Percentiles rank a stretch among this genome's conserved stretches.
Evolutionary conservation across 2,113 vertebrate genomes (phyloP).

Genomic region (Vulpes ferrilata): DNA sequence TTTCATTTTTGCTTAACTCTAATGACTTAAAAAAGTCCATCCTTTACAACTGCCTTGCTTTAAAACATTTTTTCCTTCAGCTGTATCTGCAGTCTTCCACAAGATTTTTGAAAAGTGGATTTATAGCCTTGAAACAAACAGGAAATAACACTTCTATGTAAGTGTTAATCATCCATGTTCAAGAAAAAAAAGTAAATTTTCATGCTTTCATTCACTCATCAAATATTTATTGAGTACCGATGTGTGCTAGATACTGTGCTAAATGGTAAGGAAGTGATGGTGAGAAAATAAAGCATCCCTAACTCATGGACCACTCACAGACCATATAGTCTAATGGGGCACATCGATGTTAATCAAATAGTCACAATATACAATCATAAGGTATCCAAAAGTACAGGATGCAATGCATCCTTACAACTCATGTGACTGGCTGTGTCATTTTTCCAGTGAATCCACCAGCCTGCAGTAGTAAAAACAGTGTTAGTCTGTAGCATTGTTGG

Average conservation of each 20-base stretch:
- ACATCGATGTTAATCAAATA: not conserved
- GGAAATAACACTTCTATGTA: constrained; percentile 19
- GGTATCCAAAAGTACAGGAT: not conserved
- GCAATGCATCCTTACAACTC: not conserved
- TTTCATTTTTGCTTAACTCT: not conserved
- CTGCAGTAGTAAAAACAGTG: not conserved
- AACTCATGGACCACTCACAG: not conserved
- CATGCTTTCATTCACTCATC: not conserved
- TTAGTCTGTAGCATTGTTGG: not conserved
- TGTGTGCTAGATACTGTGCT: not conserved
- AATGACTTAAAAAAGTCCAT: not conserved
- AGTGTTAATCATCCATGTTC: not conserved
- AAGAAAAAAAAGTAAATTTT: constrained; percentile 8
- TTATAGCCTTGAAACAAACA: constrained; percentile 33
- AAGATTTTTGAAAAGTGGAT: constrained; percentile 32
- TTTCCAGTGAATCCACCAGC: not conserved
- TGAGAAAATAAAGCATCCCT: not conserved
- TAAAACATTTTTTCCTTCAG: not conserved
- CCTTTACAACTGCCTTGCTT: not conserved
- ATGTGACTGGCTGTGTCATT: not conserved
- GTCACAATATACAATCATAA: not conserved
- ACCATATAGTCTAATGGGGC: too few relatives aligned
- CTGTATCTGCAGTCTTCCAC: not conserved
- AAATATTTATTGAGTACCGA: not conserved
- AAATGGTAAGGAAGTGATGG: not conserved